Evolutionary conservation across 1,140 invertebrate species (phyloP), one percentile per base, ranked within the genome.

Genomic region (Eufriesea mexicana): DNA sequence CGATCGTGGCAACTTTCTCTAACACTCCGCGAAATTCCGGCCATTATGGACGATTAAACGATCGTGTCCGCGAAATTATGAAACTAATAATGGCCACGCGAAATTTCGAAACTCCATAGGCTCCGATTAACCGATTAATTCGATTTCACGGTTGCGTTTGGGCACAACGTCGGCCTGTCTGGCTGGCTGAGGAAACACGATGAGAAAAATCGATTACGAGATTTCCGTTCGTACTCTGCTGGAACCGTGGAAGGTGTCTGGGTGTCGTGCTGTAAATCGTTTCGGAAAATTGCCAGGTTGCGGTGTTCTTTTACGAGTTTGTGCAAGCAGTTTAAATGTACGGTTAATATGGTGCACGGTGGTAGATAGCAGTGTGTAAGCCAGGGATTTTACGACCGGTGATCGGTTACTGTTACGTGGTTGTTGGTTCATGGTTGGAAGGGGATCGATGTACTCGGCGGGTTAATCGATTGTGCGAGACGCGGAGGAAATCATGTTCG

Each of bases 21-120:
- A 20, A 73, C 20, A n/a, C 45, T 5, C 0, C 23, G 23, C 49
- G 64, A 67, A 67, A 42, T 45, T 35, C 35, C 42, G 6, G 55
- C 77, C 23, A 51, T 62, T 28, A 18, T 12, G 25, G 45, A n/a
- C 67, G 25, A 61, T 59, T 62, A 51, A 79, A 72, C 28, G 67
- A 71, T 71, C 42, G 2, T 10, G 23, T 4, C 12, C 12, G 49
- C 9, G 16, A 28, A 55, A 54, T 45, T 42, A 66, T 28, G 67
- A 71, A 79, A 68, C 67, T 68, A 28, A 35, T 6, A 54, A 71
- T 10, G 49, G 47, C 5, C 28, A 20, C 8, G 28, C 49, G 20
- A 51, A 51, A 57, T 79, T 71, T 61, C 25, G 67, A 72, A 51
- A 79, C 42, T 51, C 67, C 45, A 57, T n/a, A 49, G 59, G 61